These are phyloP conservation scores for Oscheius sp. DNA, from an alignment of 1,140 invertebrate species.

Conservation along the genomic window DNA sequence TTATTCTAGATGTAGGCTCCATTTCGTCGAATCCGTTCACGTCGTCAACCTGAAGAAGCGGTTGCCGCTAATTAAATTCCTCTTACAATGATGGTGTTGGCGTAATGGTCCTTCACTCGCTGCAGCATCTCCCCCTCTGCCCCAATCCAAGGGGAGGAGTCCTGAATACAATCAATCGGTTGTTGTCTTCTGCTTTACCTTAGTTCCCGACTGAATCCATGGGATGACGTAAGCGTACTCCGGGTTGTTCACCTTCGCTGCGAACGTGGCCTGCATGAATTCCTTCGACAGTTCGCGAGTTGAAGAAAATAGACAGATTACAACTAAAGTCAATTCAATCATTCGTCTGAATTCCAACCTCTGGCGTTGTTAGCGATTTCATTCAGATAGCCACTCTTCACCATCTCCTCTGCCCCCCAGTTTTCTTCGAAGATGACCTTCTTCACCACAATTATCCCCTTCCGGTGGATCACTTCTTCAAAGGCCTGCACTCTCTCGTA, in stretches of 20 bases:
- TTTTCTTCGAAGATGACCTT: slow-evolving; percentile 57
- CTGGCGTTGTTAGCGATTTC: slow-evolving; percentile 51
- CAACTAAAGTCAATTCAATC: slow-evolving; percentile 42
- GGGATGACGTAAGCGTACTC: slow-evolving; percentile 58
- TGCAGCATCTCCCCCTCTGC: slow-evolving; percentile 50
- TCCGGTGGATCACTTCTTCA: slow-evolving; percentile 51
- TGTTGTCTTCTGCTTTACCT: background rate
- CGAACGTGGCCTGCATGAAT: slow-evolving; percentile 56
- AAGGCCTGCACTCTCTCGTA: slow-evolving; percentile 52
- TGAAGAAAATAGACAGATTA: slow-evolving; percentile 55
- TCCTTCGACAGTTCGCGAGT: slow-evolving; percentile 57
- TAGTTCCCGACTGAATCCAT: slow-evolving; percentile 50
- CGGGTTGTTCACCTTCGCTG: slow-evolving; percentile 47
- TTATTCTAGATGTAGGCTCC: slow-evolving; percentile 54
- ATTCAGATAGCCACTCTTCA: slow-evolving; percentile 42
- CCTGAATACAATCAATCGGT: background rate
- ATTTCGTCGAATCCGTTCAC: slow-evolving; percentile 60
- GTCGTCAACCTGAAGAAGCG: slow-evolving; percentile 52
- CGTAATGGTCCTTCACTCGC: slow-evolving; percentile 43
- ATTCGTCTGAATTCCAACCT: slow-evolving; percentile 32
- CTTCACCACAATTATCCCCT: slow-evolving; percentile 44
- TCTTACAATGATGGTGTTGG: slow-evolving; percentile 54
- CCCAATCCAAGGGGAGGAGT: slow-evolving; percentile 59
- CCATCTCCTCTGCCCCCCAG: slow-evolving; percentile 53
- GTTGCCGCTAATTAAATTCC: background rate